phyloP scores from a whole-genome alignment of 1,140 invertebrate species.

The Pogonus chalceus region DNA sequence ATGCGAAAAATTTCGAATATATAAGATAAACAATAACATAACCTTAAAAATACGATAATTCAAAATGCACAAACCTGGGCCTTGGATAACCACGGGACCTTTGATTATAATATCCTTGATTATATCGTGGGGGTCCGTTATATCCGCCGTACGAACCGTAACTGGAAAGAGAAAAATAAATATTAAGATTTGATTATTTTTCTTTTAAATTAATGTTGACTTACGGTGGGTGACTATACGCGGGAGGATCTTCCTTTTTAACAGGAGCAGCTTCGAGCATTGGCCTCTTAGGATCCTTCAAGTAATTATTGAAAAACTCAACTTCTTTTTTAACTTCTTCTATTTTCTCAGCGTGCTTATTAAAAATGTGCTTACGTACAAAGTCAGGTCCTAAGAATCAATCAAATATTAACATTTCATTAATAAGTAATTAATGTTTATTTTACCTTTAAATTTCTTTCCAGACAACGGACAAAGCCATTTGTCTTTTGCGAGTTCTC shows the following conservation, averaged over 20 bases:
- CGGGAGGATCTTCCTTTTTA: slow-evolving; percentile 36
- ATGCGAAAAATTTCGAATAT: too few relatives aligned
- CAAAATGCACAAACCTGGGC: slow-evolving; percentile 22
- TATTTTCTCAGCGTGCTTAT: slow-evolving; percentile 94
- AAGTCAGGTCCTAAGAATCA: slow-evolving; percentile 71
- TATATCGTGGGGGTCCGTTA: slow-evolving; percentile 34
- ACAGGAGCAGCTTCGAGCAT: slow-evolving; percentile 79
- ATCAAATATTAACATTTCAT: background rate
- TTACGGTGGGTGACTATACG: slow-evolving; percentile 41
- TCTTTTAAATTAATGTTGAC: slow-evolving; percentile 12
- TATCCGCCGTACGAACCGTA: slow-evolving; percentile 35
- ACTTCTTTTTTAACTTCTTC: slow-evolving; percentile 95
- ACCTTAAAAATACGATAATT: slow-evolving; percentile 9
- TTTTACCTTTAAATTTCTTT: slow-evolving; percentile 89
- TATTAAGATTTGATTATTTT: too few relatives aligned
- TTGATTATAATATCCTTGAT: slow-evolving; percentile 29
- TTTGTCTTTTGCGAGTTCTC: slow-evolving; percentile 93
- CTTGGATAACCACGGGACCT: slow-evolving; percentile 28
- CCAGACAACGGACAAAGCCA: slow-evolving; percentile 97
- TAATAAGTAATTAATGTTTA: background rate
- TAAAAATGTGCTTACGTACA: slow-evolving; percentile 96
- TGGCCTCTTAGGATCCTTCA: slow-evolving; percentile 89
- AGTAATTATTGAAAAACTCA: slow-evolving; percentile 96
- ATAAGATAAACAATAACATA: too few relatives aligned
- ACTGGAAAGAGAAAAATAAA: too few relatives aligned